These are phyloP conservation scores for Pagetopsis macropterus DNA, from an alignment of 2,797 vertebrate genomes.

Conservation along the genomic window DNA sequence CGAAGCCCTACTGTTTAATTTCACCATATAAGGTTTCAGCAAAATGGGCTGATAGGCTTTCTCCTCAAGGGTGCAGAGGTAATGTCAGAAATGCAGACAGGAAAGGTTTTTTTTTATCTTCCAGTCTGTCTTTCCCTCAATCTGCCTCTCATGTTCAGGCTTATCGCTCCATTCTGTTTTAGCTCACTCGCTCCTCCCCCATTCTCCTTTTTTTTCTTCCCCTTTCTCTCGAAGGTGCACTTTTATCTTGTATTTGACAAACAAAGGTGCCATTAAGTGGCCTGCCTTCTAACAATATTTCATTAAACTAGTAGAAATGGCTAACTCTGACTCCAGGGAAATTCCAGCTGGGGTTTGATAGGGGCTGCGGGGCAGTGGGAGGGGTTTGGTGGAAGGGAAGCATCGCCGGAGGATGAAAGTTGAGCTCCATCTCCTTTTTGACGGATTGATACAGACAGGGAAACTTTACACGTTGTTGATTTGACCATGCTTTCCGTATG, in stretches of 20 bases:
- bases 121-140: slow-evolving; percentile 16
- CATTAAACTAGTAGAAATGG: slow-evolving; percentile 75
- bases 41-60: slow-evolving; percentile 34
- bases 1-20: slow-evolving; percentile 58
- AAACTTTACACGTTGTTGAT: slow-evolving; percentile 80
- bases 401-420: slow-evolving; percentile 56
- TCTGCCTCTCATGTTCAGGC: slow-evolving; percentile 34
- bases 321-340: slow-evolving; percentile 72
- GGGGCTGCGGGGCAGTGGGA: slow-evolving; percentile 28
- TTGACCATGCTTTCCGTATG: slow-evolving; percentile 75
- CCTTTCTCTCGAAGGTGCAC: slow-evolving; percentile 21
- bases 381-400: slow-evolving; percentile 29
- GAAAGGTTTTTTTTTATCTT: slow-evolving; percentile 8
- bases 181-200: slow-evolving; percentile 10
- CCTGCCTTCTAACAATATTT: slow-evolving; percentile 66
- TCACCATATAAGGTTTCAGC: slow-evolving; percentile 60
- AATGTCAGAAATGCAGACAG: slow-evolving; percentile 48
- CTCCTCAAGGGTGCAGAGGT: slow-evolving; percentile 47
- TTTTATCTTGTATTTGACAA: slow-evolving; percentile 62
- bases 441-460: slow-evolving; percentile 78
- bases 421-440: slow-evolving; percentile 69
- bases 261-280: slow-evolving; percentile 70
- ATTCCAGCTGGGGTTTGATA: slow-evolving; percentile 73
- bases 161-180: slow-evolving; percentile 37
- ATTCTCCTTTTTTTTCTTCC: slow-evolving; percentile 1